Percentiles rank a stretch among this genome's conserved stretches.
phyloP scores from a whole-genome alignment of 2,797 vertebrate species.

The Octomys mimax region DNA sequence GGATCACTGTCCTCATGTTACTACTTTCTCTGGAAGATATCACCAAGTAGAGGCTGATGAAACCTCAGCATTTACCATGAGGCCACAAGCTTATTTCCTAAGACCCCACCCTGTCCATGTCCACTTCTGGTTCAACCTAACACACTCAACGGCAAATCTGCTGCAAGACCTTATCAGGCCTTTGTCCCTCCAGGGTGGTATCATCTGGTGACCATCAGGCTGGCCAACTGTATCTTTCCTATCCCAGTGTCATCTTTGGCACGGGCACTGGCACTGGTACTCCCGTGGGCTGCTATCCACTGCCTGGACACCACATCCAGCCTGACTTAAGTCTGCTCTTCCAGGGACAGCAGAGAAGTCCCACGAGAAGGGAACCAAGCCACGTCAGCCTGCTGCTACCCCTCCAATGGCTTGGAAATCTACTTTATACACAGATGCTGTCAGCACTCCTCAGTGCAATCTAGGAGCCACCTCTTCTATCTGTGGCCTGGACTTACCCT shows the following conservation, averaged over 20 bases:
- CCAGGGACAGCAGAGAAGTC: not conserved
- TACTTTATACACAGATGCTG: no score
- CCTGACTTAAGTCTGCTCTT: not conserved
- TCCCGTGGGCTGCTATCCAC: not conserved
- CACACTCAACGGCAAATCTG: not conserved
- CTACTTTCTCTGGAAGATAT: not conserved
- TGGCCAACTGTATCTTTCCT: not conserved
- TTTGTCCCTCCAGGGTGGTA: rapidly evolving
- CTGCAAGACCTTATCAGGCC: no score
- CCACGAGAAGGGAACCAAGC: no score
- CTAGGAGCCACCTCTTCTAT: not conserved
- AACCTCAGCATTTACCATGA: not conserved
- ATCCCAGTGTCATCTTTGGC: not conserved
- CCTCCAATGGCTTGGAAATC: not conserved
- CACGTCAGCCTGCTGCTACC: not conserved
- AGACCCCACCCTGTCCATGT: not conserved
- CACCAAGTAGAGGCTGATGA: not conserved
- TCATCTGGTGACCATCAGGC: not conserved
- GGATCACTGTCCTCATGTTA: not conserved
- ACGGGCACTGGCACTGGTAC: not conserved
- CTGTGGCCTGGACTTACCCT: not conserved
- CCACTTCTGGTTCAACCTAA: not conserved
- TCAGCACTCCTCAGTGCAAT: rapidly evolving
- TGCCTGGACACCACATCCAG: not conserved
- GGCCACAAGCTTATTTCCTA: not conserved